phyloP scores from a whole-genome alignment of 2,797 vertebrate genomes.

The Sitta carolinensis region DNA sequence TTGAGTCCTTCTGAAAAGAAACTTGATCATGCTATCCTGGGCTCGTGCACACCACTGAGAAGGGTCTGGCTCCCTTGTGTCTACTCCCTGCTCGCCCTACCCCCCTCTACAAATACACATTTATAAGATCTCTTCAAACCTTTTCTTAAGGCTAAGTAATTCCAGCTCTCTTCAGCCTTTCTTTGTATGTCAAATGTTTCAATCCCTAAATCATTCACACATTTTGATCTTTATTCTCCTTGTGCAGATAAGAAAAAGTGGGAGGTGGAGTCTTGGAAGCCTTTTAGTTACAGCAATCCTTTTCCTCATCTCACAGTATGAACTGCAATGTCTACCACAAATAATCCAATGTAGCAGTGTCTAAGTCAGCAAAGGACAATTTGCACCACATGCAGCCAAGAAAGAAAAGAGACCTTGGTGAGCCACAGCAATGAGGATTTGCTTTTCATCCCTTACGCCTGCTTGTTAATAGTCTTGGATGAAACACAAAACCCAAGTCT shows the following conservation, averaged over 20 bases:
- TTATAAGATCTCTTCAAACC: neutral
- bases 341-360: neutral
- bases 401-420: conserved; percentile 6
- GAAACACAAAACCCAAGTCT: neutral
- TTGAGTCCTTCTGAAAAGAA: neutral
- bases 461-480: neutral
- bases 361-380: conserved; percentile 27
- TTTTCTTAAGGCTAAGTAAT: neutral
- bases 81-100: neutral
- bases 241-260: conserved; percentile 21
- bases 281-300: conserved; percentile 26
- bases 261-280: neutral
- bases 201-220: neutral
- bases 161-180: neutral
- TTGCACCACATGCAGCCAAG: neutral
- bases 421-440: neutral
- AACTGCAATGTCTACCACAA: neutral
- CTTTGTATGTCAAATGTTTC: neutral
- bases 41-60: neutral
- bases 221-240: conserved; percentile 17
- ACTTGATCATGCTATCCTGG: neutral
- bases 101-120: fast-evolving
- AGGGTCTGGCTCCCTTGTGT: neutral
- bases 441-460: neutral
- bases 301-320: conserved; percentile 16